Conservation (phyloP, 2,888 invertebrate species). For the Drosophila imparisetae region DNA sequence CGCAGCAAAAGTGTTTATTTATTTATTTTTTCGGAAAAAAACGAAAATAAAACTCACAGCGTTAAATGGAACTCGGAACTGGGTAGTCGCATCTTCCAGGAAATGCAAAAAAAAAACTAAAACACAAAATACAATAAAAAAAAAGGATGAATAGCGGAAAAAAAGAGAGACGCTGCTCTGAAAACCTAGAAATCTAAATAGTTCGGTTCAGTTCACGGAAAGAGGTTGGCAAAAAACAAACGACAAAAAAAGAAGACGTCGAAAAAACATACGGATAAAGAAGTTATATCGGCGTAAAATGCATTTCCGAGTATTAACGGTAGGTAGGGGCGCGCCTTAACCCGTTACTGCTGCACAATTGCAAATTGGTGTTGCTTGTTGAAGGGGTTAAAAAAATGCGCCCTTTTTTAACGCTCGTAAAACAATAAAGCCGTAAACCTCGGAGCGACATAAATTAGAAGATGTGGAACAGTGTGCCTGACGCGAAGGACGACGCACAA, state of each 20-base stretch:
- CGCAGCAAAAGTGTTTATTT: conserved; percentile 50
- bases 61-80: conserved; percentile 54
- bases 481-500: conserved; percentile 27
- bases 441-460: conserved; percentile 69
- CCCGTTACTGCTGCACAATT: conserved; percentile 68
- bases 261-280: conserved; percentile 36
- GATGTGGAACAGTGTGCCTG: conserved; percentile 63
- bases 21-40: neutral
- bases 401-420: conserved; percentile 65
- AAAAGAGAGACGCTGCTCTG: conserved; percentile 62
- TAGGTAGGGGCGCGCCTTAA: conserved; percentile 56
- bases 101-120: conserved; percentile 40
- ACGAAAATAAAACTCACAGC: conserved; percentile 20
- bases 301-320: conserved; percentile 62
- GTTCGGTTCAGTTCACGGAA: conserved; percentile 57
- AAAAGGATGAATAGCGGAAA: conserved; percentile 15
- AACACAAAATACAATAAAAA: conserved; percentile 19
- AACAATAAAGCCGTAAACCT: conserved; percentile 76
- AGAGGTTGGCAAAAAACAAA: conserved; percentile 33
- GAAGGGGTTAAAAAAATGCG: conserved; percentile 70
- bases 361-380: conserved; percentile 62
- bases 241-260: conserved; percentile 13
- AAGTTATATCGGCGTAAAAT: conserved; percentile 53
- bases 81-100: conserved; percentile 42
- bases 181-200: conserved; percentile 78